Evolutionary conservation across 1,140 invertebrate species (phyloP), one percentile per base, ranked within the genome.

Genomic region (Pachypsylla venusta): DNA sequence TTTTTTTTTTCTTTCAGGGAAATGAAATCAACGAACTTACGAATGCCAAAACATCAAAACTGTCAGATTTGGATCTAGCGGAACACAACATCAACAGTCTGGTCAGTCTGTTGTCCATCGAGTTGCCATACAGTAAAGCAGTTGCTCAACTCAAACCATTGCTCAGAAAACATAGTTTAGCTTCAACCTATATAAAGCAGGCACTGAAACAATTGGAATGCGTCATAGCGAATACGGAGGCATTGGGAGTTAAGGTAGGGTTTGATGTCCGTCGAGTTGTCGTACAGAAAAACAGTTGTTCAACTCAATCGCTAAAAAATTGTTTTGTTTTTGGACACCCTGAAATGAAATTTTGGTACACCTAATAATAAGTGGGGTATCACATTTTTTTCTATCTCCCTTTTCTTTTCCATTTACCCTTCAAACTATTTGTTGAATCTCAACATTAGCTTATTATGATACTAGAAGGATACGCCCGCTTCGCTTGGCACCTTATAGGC

Each of bases 121-220:
- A 91, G 64, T 82, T 79, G 27, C 66, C 79, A 1, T 71, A 85
- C 1, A 71, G 73, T 0, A 84, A 86, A 64, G 76, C 87, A 25
- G 70, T 75, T 1, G 81, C 79, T 57, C 67, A 79, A 0, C 69
- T 87, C 1, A 79, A 75, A 30, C 72, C 74, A 1, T 75, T 87
- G 27, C 77, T 77, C 5, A 78, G 75, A 58, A 78, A 81, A 48
- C 80, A 80, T 64, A 70, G 70, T 54, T 76, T 78, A 2, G 80
- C 84, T 66, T 79, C 79, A 19, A 76, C 78, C 13, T 72, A 73
- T 13, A 67, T 83, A 2, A 83, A 82, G 53, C 75, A 81, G 64
- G 87, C 80, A 0, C 63, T 93, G 0, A 72, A 79, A 56, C 83
- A 90, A 60, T 74, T 93, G 42, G 82, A 91, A 66, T 73, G 72